phyloP scores from a whole-genome alignment of 2,888 invertebrate species.

The Scaptodrosophila latifasciaeformis region DNA sequence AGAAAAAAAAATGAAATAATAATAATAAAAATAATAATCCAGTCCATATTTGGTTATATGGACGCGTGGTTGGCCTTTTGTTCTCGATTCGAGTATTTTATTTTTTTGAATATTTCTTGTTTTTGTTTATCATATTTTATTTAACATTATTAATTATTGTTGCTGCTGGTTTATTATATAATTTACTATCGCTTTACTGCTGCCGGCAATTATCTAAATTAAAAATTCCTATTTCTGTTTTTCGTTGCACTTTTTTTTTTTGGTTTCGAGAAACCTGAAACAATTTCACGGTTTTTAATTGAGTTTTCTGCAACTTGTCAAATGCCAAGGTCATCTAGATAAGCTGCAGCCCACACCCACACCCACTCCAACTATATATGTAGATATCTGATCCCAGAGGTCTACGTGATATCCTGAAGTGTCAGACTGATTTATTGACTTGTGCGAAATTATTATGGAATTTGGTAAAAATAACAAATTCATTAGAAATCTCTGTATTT shows the following conservation, averaged over 20 bases:
- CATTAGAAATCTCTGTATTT: slow-evolving; percentile 2
- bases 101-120: slow-evolving; percentile 6
- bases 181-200: slow-evolving; percentile 24
- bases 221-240: slow-evolving; percentile 45
- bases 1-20: too few species aligned
- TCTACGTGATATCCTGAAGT: background rate
- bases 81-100: background rate
- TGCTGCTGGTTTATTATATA: slow-evolving; percentile 21
- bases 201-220: slow-evolving; percentile 57
- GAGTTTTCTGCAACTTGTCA: slow-evolving; percentile 29
- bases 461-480: too few species aligned
- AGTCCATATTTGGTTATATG: slow-evolving; percentile 12
- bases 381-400: too few species aligned
- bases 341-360: too few species aligned
- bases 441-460: too few species aligned
- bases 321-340: slow-evolving; percentile 32
- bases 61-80: too few species aligned
- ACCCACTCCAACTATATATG: too few species aligned
- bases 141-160: too few species aligned
- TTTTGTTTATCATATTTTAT: slow-evolving; percentile 29
- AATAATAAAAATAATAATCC: too few species aligned
- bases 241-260: slow-evolving; percentile 39
- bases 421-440: background rate
- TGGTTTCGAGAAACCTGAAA: slow-evolving; percentile 39
- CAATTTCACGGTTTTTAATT: slow-evolving; percentile 52